phyloP scores from a whole-genome alignment of 1,140 invertebrate species.

The Brachionus koreanus region DNA sequence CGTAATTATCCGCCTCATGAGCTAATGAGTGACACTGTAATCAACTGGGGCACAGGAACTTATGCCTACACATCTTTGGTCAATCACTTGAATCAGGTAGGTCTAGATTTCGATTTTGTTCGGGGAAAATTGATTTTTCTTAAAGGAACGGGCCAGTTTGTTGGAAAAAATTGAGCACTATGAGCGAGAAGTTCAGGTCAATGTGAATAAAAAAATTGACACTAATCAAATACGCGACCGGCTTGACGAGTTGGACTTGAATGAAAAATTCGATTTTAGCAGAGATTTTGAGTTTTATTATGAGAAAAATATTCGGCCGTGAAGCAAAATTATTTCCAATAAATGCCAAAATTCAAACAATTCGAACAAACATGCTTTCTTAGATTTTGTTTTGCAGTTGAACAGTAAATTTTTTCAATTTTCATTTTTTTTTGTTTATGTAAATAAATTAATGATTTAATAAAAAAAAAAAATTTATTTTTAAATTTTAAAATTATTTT shows the following conservation, averaged over 20 bases:
- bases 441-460: neutral
- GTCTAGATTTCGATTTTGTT: neutral
- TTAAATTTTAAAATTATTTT: too few species aligned
- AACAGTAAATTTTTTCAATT: neutral
- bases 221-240: neutral
- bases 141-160: slow-evolving; percentile 32
- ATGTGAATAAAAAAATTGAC: neutral
- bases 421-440: neutral
- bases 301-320: neutral
- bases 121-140: neutral
- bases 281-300: slow-evolving; percentile 39
- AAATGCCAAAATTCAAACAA: neutral
- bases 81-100: slow-evolving; percentile 42
- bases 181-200: slow-evolving; percentile 27
- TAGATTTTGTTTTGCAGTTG: neutral
- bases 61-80: slow-evolving; percentile 27
- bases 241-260: slow-evolving; percentile 18
- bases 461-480: too few species aligned
- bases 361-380: neutral
- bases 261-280: neutral
- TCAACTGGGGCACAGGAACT: slow-evolving; percentile 30
- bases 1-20: slow-evolving; percentile 27
- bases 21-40: slow-evolving; percentile 10
- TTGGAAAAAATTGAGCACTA: slow-evolving; percentile 42
- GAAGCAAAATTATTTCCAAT: neutral